Conservation (phyloP, 1,140 invertebrate genomes). For the Xylocopa sonorina region DNA sequence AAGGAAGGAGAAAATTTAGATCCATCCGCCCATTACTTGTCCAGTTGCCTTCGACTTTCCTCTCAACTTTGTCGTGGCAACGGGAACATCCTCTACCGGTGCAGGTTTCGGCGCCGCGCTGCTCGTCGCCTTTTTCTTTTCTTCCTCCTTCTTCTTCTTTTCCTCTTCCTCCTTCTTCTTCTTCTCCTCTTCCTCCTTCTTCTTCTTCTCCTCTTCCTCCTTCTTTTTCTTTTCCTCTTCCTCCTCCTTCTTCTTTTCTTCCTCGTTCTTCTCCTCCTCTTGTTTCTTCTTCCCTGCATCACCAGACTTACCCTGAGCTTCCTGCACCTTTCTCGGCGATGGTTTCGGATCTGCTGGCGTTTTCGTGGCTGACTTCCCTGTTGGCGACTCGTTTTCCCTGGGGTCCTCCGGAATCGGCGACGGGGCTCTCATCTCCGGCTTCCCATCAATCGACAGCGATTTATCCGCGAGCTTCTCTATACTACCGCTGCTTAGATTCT, state of each 20-base stretch:
- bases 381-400: slow-evolving; percentile 57
- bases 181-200: slow-evolving; percentile 29
- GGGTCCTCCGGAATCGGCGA: slow-evolving; percentile 78
- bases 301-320: background rate
- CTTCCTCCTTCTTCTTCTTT: slow-evolving; percentile 25
- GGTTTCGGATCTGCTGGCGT: background rate
- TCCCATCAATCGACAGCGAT: background rate
- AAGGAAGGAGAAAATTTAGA: slow-evolving; percentile 75
- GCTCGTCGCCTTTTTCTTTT: slow-evolving; percentile 36
- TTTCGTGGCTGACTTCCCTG: slow-evolving; percentile 5
- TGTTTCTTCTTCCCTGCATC: slow-evolving; percentile 33
- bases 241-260: slow-evolving; percentile 39
- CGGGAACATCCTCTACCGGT: slow-evolving; percentile 24
- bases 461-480: slow-evolving; percentile 60
- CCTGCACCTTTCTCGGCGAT: slow-evolving; percentile 25
- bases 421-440: slow-evolving; percentile 61
- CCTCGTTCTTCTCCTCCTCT: slow-evolving; percentile 33
- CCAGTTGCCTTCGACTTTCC: slow-evolving; percentile 87
- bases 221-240: slow-evolving; percentile 33
- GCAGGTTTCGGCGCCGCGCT: slow-evolving; percentile 1
- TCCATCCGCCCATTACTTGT: slow-evolving; percentile 86
- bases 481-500: slow-evolving; percentile 59
- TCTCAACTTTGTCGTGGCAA: slow-evolving; percentile 80
- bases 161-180: slow-evolving; percentile 17
- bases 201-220: slow-evolving; percentile 16